These are phyloP conservation scores for Brachynemurus nebulosus DNA, from an alignment of 2,888 invertebrate genomes.

Conservation along the genomic window DNA sequence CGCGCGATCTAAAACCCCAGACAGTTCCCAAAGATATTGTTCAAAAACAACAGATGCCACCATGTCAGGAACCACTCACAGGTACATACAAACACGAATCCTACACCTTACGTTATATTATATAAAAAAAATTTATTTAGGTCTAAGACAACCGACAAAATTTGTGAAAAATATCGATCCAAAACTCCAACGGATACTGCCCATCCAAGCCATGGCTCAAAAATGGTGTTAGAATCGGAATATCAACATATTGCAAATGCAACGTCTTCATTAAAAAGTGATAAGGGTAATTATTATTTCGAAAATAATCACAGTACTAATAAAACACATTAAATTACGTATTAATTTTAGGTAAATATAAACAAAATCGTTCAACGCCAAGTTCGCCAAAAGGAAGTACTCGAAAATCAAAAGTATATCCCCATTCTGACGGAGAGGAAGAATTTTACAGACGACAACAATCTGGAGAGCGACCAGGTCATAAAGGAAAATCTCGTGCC, in stretches of 20 bases:
- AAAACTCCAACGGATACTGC: constrained; percentile 29
- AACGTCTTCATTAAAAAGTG: constrained; percentile 20
- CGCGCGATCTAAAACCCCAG: constrained; percentile 8
- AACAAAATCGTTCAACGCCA: constrained; percentile 7
- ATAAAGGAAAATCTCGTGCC: not conserved
- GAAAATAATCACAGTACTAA: not conserved
- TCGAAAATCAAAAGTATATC: constrained; percentile 34
- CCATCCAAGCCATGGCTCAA: constrained; percentile 20
- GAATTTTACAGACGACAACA: constrained; percentile 36
- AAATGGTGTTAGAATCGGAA: constrained; percentile 32
- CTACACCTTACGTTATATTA: no score
- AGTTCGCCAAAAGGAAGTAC: constrained; percentile 16
- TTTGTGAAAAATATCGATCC: constrained; percentile 27
- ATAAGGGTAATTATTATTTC: constrained; percentile 4
- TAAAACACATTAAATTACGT: not conserved
- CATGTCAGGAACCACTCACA: no score
- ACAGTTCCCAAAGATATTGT: constrained; percentile 3
- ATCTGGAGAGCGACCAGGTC: constrained; percentile 1
- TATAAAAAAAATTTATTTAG: no score
- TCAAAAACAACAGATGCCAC: constrained; percentile 4
- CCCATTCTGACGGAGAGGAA: constrained; percentile 41
- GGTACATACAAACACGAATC: no score
- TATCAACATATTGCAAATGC: constrained; percentile 42
- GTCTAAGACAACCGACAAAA: constrained; percentile 27
- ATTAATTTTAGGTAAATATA: constrained; percentile 7